Base-by-base conservation (phyloP, 2,888 invertebrate species). In the Tipula lateralis region DNA sequence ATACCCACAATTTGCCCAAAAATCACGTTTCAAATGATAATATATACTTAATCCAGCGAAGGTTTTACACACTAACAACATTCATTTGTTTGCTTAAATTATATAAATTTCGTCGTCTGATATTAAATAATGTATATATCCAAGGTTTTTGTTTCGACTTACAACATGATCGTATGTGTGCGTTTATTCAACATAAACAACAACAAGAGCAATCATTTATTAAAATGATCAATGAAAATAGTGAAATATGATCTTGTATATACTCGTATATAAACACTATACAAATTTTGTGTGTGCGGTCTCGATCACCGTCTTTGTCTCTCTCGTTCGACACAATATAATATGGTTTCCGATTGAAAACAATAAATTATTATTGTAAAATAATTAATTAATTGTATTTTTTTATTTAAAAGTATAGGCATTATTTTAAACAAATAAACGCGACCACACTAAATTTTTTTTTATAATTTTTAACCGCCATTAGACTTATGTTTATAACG, bases 301-400 rank as follows among this genome's bases (percentile, higher is more conserved):
- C 36, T n/a, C 3, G 32, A 2, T 6, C 32, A 6, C 32, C 6
- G 32, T 32, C 32, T 32, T 6, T 32, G 3, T 32, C 39, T 39
- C 16, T 66, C 9, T 66, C 66, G 19, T 24, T 24, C 66, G 66
- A 16, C 44, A 7, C n/a, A 50, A 16, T 16, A 50, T 2, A 50
- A 50, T 12, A 50, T 36, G 12, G 6, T 36, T 6, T 9, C 16
- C 44, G 44, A 44, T 66, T 66, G 24, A 24, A 66, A 66, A 66
- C 66, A 66, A 66, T 66, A 66, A 66, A 66, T 66, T 66, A 66
- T 66, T 66, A 66, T 66, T 66, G 66, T 24, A 24, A 66, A 66
- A 66, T 66, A 66, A 66, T 66, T 66, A 66, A 66, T 66, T 66
- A 66, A 24, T 66, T 66, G 44, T 44, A 44, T 16, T n/a, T 16